Base-by-base conservation (phyloP, 2,888 invertebrate genomes). In the Folsomia candida region DNA sequence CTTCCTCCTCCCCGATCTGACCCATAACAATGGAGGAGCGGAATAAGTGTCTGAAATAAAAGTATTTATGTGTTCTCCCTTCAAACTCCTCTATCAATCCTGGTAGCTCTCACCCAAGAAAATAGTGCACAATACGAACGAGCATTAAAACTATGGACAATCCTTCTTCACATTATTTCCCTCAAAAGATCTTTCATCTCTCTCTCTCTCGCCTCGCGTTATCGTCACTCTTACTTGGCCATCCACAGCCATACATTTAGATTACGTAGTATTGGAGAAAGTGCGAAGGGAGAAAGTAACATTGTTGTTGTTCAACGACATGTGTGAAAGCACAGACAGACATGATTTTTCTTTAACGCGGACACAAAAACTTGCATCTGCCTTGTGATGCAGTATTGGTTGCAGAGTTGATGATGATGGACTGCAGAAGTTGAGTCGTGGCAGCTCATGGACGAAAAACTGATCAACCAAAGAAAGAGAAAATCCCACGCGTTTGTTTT, bases 41-140 rank as follows among this genome's bases (percentile, higher is more conserved):
- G 22, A 54, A 22, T 54, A 54, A 54, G n/a, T 54, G 54, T 54
- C 20, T 54, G 54, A 20, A 54, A 54, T 54, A 54, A 54, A 54
- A 54, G 54, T 54, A 54, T 54, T 54, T 54, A 54, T 54, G 54
- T 54, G 20, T 54, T 54, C 54, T 54, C 47, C 9, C 11, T 37
- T 37, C 37, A 37, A 4, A 4, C 37, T 14, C 4, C 4, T 18
- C 11, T 54, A 54, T 54, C 54, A 54, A 54, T 6, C 47, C 47
- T n/a, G n/a, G n/a, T n/a, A n/a, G n/a, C 9, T 47, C 18, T 47
- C 47, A 9, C 9, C 9, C 47, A 47, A 47, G 9, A 47, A 11
- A 47, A 47, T 47, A 47, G 9, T 18, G 47, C 18, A 47, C 9
- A 47, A 47, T 47, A 18, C 9, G 47, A n/a, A n/a, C n/a, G n/a